Conservation (phyloP, 2,797 vertebrate species). For the Alosa sapidissima region DNA sequence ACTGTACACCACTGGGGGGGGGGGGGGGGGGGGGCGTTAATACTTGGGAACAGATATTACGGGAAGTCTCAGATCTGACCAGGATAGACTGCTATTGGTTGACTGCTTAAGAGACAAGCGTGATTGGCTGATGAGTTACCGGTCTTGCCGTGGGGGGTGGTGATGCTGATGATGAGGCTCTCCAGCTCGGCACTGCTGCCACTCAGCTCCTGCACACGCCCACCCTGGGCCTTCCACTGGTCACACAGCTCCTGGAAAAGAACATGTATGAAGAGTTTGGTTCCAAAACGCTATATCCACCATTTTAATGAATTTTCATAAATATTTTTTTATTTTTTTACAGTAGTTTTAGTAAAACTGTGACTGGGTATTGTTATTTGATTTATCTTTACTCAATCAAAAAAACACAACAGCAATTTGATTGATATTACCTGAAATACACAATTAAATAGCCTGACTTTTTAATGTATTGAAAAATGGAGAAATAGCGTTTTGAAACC, state of each 20-base stretch:
- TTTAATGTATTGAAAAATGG: no score
- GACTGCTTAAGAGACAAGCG: not conserved
- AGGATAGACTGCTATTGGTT: not conserved
- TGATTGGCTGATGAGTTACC: constrained; percentile 67
- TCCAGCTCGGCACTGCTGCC: constrained; percentile 87
- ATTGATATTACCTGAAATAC: no score
- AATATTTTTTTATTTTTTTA: no score
- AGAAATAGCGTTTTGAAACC: no score
- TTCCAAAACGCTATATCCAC: no score
- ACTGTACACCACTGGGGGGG: not conserved
- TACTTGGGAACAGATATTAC: constrained; percentile 28
- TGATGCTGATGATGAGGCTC: constrained; percentile 87
- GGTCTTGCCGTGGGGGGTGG: constrained; percentile 81
- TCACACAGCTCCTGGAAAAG: constrained; percentile 78
- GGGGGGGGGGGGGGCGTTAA: not conserved
- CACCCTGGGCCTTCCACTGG: constrained; percentile 84
- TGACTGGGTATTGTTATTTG: no score
- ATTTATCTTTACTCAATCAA: no score
- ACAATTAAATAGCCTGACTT: no score
- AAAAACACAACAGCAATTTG: no score
- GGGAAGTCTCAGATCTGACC: not conserved
- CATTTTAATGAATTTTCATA: no score
- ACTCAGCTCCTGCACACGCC: constrained; percentile 84
- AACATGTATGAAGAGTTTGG: no score
- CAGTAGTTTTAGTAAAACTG: no score